Conservation (phyloP, 2,888 invertebrate species). For the Callimorpha dominula region DNA sequence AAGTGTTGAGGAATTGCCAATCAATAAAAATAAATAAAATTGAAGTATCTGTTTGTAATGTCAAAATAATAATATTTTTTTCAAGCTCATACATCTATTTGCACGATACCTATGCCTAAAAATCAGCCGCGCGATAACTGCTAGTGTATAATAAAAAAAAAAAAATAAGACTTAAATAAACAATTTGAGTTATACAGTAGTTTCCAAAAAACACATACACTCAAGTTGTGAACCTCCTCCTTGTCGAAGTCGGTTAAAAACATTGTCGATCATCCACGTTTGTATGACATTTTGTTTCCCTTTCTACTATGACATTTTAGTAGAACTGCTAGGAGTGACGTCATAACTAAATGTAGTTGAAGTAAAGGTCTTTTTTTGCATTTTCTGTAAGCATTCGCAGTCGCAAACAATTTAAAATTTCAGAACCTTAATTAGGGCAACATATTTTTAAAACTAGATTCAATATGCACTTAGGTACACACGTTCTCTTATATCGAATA, state of each 20-base stretch:
- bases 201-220: not conserved
- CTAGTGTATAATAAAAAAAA: not conserved
- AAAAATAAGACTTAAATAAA: not conserved
- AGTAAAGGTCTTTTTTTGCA: no score
- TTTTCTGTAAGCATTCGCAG: not conserved
- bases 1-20: no score
- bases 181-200: not conserved
- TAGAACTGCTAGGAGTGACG: not conserved
- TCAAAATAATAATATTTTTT: no score
- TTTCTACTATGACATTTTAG: conserved; percentile 6
- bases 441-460: not conserved
- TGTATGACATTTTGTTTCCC: conserved; percentile 8
- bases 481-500: not conserved
- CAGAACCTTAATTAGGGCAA: not conserved
- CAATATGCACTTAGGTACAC: not conserved
- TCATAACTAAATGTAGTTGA: not conserved
- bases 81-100: no score
- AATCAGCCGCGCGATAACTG: no score
- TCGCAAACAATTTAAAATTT: not conserved
- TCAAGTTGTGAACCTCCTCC: no score
- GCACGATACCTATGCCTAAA: no score
- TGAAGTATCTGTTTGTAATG: no score
- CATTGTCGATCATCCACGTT: not conserved
- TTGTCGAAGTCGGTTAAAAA: no score
- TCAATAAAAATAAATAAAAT: no score